Base-by-base conservation (phyloP, 1,140 invertebrate genomes). In the Kradibia gibbosae region DNA sequence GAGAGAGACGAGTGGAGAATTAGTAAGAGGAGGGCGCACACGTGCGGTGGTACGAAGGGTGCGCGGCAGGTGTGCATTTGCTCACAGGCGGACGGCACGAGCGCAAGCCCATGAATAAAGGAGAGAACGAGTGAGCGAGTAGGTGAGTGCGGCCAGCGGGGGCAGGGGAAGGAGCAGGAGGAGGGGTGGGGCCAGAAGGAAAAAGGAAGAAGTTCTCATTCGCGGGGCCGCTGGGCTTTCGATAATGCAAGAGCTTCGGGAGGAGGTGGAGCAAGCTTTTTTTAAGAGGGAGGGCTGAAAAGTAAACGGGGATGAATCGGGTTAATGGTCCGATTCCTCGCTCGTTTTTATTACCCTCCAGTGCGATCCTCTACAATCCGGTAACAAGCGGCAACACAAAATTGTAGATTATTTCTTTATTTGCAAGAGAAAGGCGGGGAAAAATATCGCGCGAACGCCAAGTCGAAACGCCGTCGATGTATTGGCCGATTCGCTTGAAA, bases 11-110 rank as follows among this genome's bases (percentile, higher is more conserved):
- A 20, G 50, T 5, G 50, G 50, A 20, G 10, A 17, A 53, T 77
- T 48, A 39, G 75, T 55, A 48, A 55, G 53, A 39, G 34, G 25
- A 34, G 55, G 75, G 28, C 34, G 75, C 60, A 67, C 42, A 60
- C 62, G 74, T 65, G 39, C 55, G 45, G 34, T 67, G 65, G 45
- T 60, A 39, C n/a, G 36, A 65, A 77, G 75, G 75, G 57, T 15
- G 11, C 60, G 3, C 1, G 78, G 78, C 78, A 79, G 78, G 78
- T 79, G 78, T 79, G 34, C 50, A 20, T n/a, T 57, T 11, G 31
- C 20, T 31, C 67, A 17, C 50, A 71, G 60, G 55, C 65, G 25
- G 77, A 34, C 45, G 36, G 48, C 36, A 42, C 34, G 50, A 60
- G 67, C 15, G 53, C 36, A 20, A 55, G 53, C 28, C 7, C 39